phyloP scores from a whole-genome alignment of 2,113 vertebrate species.

The Actinemys pallida region DNA sequence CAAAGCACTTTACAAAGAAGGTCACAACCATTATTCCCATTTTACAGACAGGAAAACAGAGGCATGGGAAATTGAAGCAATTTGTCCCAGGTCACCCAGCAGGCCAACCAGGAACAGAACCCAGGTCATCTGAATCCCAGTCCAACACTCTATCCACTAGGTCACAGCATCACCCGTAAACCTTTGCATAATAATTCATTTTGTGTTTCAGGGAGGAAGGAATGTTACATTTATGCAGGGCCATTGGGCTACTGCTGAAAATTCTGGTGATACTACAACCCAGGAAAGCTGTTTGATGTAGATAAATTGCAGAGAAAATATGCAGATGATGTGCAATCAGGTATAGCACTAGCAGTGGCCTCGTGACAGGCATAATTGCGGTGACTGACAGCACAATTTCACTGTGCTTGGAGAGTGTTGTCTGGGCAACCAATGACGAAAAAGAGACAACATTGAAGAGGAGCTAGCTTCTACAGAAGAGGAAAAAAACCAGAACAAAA shows the following conservation, averaged over 20 bases:
- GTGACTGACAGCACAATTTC: not conserved
- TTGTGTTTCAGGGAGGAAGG: not conserved
- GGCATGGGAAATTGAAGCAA: not conserved
- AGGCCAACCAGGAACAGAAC: not conserved
- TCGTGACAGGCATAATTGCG: not conserved
- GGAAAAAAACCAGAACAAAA: not conserved
- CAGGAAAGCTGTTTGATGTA: not conserved
- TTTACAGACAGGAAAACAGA: not conserved
- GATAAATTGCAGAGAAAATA: not conserved
- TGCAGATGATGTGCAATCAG: not conserved
- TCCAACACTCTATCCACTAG: not conserved
- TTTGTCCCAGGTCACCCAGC: not conserved
- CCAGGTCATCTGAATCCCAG: not conserved
- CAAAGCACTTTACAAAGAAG: not conserved
- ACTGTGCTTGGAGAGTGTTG: not conserved
- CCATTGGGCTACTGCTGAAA: not conserved
- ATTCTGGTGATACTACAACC: not conserved
- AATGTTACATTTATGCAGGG: not conserved
- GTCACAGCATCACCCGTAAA: not conserved
- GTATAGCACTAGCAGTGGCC: not conserved
- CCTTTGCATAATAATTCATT: not conserved
- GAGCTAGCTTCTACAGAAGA: not conserved
- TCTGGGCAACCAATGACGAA: not conserved
- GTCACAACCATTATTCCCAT: not conserved
- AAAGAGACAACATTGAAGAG: not conserved